Base-by-base conservation (phyloP, 2,113 vertebrate species). In the Leucoraja erinaceus region DNA sequence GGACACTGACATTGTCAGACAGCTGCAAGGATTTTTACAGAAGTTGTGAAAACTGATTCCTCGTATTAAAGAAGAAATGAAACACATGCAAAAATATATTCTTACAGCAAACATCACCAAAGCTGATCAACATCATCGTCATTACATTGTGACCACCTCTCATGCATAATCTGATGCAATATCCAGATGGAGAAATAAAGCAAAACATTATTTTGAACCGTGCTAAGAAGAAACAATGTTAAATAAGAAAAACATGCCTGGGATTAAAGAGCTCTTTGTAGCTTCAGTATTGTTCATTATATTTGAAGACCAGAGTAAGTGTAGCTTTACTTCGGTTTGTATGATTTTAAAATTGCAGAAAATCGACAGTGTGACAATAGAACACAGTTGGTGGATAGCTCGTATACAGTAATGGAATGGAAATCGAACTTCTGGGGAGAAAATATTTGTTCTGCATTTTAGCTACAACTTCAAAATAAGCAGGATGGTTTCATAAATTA, bases 21-120 rank as follows among this genome's bases (percentile, higher is more conserved):
- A 99, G 93, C 97, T 99, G 38, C 98, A 99, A 94, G 98, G 97
- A 94, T 99, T 99, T 95, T 95, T 99, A 94, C 97, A 98, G 93
- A 97, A 97, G 93, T 97, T 98, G 95, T 99, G 95, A 94, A 96
- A 92, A 68, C 10, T 0, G 93, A 94, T 94, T 33, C 93, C 0
- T 94, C 9, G 22, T 12, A 93, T 95, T 93, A 12, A 54, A 68
- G 93, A 88, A 93, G 90, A 90, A 22, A 93, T 0, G 0, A 2
- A 94, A 81, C 93, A 93, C 28, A n/a, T 54, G 90, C 33, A 72
- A 72, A 38, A 47, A 31, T 74, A 11, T 72, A 91, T 72, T 54
- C 66, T 91, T 91, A 22, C 38, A 74, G 68, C 90, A 91, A 91
- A 47, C 68, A 25, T 11, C 76, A 11, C 93, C 31, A 91, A 88